A percentile compares a stretch with the other conserved stretches of the same genome.
phyloP scores from a whole-genome alignment of 1,140 invertebrate species.

The Xylocopa sonorina region DNA sequence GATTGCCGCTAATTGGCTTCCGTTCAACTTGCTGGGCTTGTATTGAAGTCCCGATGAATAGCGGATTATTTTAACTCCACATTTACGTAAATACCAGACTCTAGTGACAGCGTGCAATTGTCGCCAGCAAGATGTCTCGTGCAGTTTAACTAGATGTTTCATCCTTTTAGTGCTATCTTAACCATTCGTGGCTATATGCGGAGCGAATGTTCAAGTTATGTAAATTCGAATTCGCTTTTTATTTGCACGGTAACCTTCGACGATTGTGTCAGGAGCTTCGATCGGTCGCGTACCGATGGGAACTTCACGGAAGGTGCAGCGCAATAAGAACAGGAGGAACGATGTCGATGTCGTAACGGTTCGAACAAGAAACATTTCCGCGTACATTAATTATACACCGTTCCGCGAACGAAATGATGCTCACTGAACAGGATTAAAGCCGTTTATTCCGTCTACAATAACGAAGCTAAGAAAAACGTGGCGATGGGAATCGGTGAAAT shows the following conservation, averaged over 20 bases:
- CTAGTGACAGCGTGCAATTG: neutral
- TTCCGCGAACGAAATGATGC: neutral
- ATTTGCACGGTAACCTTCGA: slow-evolving; percentile 1
- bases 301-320: neutral
- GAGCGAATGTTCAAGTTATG: neutral
- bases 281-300: neutral
- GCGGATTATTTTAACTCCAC: neutral
- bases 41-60: neutral
- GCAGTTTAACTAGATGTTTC: neutral
- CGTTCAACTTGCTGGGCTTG: neutral
- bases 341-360: neutral
- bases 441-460: slow-evolving; percentile 55
- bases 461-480: slow-evolving; percentile 43
- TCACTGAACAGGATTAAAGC: slow-evolving; percentile 15
- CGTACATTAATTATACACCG: neutral
- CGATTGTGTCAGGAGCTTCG: neutral
- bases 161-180: neutral
- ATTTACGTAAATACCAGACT: slow-evolving; percentile 4
- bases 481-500: slow-evolving; percentile 35
- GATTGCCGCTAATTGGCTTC: neutral
- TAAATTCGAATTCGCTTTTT: neutral
- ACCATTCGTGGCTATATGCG: neutral
- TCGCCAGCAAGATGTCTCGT: neutral
- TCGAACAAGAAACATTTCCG: neutral
- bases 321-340: neutral